Percentiles rank a stretch among this genome's conserved stretches.
These are phyloP conservation scores for Archilochus colubris DNA, from an alignment of 2,113 vertebrate species.

Conservation along the genomic window DNA sequence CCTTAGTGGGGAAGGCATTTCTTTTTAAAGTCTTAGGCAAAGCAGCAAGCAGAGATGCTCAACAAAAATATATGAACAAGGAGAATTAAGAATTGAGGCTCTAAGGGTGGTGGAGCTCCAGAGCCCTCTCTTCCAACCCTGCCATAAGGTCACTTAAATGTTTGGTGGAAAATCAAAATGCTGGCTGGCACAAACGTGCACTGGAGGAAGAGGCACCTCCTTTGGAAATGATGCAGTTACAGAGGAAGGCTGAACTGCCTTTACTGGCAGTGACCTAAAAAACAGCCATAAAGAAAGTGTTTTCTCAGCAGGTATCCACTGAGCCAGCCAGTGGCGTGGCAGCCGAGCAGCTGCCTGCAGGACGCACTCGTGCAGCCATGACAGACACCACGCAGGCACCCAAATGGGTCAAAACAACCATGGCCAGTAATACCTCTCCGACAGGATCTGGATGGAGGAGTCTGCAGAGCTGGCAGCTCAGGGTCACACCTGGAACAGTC, in stretches of 20 bases:
- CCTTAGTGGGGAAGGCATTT: conserved; percentile 7
- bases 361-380: neutral
- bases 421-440: neutral
- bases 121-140: neutral
- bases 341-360: neutral
- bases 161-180: conserved; percentile 22
- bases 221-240: neutral
- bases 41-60: neutral
- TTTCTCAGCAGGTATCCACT: neutral
- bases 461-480: neutral
- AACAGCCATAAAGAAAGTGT: neutral
- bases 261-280: conserved; percentile 13
- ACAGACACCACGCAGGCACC: neutral
- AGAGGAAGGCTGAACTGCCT: neutral
- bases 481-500: neutral
- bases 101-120: neutral
- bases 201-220: neutral
- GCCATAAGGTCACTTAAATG: conserved; percentile 40
- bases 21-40: neutral
- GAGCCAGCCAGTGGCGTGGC: fast-evolving
- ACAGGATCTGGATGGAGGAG: neutral
- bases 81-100: neutral
- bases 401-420: neutral
- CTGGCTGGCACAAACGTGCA: neutral
- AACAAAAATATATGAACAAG: neutral